Base-by-base conservation (phyloP, 2,113 vertebrate genomes). In the Aleadryas rufinucha region DNA sequence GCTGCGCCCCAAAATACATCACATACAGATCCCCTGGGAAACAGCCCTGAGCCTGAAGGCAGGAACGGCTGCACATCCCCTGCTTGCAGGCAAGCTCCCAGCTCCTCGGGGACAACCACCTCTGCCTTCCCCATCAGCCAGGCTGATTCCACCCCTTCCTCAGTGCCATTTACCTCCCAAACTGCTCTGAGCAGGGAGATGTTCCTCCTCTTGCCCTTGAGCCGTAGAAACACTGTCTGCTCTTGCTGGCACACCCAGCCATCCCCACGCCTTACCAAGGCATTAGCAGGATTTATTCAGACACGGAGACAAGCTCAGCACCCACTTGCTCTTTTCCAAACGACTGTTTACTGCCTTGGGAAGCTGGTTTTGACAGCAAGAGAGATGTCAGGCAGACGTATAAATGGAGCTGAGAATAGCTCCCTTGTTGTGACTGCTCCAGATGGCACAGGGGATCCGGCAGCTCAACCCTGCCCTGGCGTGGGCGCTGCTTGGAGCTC, bases 271-370 rank as follows among this genome's bases (percentile, higher is more conserved):
- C 45, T 77, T n/a, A 42, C 60, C 68, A 37, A 70, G 90, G 66
- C 86, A 68, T 71, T 37, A 71, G 61, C 31, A 89, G 84, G 57
- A 78, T 94, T 92, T 79, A 68, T 92, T 92, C 84, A 94, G 89
- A 59, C 42, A 39, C 0, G 0, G 54, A 91, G 91, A 94, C 84
- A 75, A 93, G 80, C 86, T 96, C 80, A 74, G 80, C 83, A 95
- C 92, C 80, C 76, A 81, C 96, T 93, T 95, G 83, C 89, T 96
- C 86, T 93, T 95, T 95, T 91, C 72, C 84, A 95, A 96, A 91
- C 80, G 95, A 84, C 53, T 94, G 44, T 89, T 96, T 95, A 81
- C 80, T 89, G 94, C 81, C 74, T 94, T 92, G 77, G 49, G 82
- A 87, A 91, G 61, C 84, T 68, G 87, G 56, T 87, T 94, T 89